A percentile compares a stretch with the other conserved stretches of the same genome.
Evolutionary conservation across 2,888 invertebrate genomes (phyloP).

Genomic region (Griposia aprilina): DNA sequence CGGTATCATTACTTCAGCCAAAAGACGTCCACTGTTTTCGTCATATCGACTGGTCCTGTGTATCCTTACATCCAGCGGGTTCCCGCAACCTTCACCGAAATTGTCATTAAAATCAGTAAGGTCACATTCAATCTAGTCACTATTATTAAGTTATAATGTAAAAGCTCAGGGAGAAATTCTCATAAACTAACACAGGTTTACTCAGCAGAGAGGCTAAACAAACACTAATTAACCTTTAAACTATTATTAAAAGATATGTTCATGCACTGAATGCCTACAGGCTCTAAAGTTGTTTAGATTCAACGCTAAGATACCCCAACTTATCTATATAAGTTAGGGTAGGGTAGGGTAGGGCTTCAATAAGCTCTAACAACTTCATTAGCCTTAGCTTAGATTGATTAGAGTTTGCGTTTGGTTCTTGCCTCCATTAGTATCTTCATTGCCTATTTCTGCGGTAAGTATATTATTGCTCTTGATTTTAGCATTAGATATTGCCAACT

Average conservation of each 20-base stretch:
- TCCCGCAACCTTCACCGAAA: not conserved
- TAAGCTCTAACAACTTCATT: constrained; percentile 25
- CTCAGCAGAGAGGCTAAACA: constrained; percentile 1
- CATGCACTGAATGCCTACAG: constrained; percentile 23
- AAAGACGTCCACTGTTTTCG: not conserved
- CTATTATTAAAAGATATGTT: constrained; percentile 38
- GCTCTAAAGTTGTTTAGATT: constrained; percentile 36
- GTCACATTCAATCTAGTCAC: not conserved
- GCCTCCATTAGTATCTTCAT: not conserved
- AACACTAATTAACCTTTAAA: constrained; percentile 46
- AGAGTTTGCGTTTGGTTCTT: not conserved
- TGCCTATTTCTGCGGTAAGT: not conserved
- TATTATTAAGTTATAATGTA: not conserved
- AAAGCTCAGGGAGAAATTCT: constrained; percentile 6
- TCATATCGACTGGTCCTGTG: no score
- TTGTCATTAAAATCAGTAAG: not conserved
- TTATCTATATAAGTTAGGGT: not conserved
- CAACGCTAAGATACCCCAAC: constrained; percentile 23
- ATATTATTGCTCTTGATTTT: not conserved
- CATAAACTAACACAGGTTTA: constrained; percentile 17
- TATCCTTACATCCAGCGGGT: not conserved
- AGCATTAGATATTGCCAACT: no score
- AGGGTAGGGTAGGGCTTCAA: no score
- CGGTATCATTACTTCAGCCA: not conserved
- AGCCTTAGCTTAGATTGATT: not conserved